Evolutionary conservation across 2,797 vertebrate genomes (phyloP), one percentile per base, ranked within the genome.

Genomic region (Pantherophis alleghaniensis): DNA sequence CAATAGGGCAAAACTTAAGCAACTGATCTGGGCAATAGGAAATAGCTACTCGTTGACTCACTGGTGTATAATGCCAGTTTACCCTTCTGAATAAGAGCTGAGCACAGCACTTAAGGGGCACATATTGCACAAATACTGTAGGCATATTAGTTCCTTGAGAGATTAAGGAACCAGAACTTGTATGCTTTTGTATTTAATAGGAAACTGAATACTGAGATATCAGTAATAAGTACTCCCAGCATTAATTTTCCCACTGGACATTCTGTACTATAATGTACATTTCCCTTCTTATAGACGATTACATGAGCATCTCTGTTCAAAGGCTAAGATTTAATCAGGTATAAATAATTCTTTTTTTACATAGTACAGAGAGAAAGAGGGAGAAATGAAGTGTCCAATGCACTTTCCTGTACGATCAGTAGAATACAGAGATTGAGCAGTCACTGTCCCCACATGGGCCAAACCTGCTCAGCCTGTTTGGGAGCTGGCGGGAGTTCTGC

Each of bases 391-490:
- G 7, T 4, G 4, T 18, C 42, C 24, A 88, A 47, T 51, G 90
- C 53, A 26, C 55, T 79, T 59, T 86, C 92, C 88, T 89, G 56
- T 83, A 88, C 51, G 56, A 93, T 55, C 93, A 91, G 90, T 92
- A 91, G 37, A 89, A 87, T 90, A 88, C 89, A 90, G 57, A 90
- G 20, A 88, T 16, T 28, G 88, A 91, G 86, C 37, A 89, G 79
- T 59, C 56, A 86, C 63, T 92, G 32, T 24, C 79, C 10, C 42
- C 51, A 74, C 69, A 90, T 69, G 47, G 63, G 22, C 28, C 32
- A n/a, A 63, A 89, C 90, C 47, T 93, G 93, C 69, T 89, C 51
- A 91, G 89, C 87, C 87, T 86, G 69, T 74, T 91, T 93, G 57
- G 18, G 37, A 91, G 69, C 42, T 88, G 20, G 32, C 63, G 69